These are phyloP conservation scores for Anarsia innoxiella DNA, from an alignment of 2,888 invertebrate species.

Conservation along the genomic window DNA sequence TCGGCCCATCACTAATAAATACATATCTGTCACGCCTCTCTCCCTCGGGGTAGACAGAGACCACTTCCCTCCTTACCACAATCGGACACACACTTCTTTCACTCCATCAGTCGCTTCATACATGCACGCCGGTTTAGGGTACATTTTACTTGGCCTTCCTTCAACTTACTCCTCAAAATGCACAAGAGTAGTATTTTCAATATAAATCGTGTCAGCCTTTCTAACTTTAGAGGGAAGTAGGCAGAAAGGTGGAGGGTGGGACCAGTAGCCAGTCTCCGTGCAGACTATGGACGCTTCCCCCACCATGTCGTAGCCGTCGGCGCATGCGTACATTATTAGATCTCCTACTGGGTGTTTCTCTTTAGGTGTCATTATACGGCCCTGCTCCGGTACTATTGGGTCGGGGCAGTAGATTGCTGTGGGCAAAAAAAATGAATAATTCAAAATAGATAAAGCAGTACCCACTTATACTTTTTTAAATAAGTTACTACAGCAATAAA, in stretches of 20 bases:
- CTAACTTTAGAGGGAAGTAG: constrained; percentile 46
- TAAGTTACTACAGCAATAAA: no score
- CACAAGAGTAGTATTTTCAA: constrained; percentile 58
- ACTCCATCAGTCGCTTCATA: no score
- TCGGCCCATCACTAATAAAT: no score
- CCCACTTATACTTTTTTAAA: no score
- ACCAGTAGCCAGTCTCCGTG: constrained; percentile 92
- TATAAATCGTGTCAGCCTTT: constrained; percentile 52
- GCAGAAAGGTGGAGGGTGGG: constrained; percentile 90
- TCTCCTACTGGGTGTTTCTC: constrained; percentile 85
- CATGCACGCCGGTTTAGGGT: no score
- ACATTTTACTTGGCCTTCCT: no score
- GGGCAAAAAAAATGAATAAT: no score
- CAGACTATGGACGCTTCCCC: constrained; percentile 90
- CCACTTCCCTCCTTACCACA: no score
- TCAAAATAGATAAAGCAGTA: no score
- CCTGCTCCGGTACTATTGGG: constrained; percentile 83
- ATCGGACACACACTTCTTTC: no score
- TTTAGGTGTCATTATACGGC: constrained; percentile 62
- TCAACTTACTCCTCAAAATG: constrained; percentile 46
- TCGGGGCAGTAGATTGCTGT: constrained; percentile 90
- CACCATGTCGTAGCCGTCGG: constrained; percentile 45
- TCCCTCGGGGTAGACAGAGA: no score
- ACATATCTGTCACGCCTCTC: no score
- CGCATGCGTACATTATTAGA: constrained; percentile 82